These are phyloP conservation scores for Darevskia nairensis DNA, from an alignment of 2,797 vertebrate species.

Conservation along the genomic window DNA sequence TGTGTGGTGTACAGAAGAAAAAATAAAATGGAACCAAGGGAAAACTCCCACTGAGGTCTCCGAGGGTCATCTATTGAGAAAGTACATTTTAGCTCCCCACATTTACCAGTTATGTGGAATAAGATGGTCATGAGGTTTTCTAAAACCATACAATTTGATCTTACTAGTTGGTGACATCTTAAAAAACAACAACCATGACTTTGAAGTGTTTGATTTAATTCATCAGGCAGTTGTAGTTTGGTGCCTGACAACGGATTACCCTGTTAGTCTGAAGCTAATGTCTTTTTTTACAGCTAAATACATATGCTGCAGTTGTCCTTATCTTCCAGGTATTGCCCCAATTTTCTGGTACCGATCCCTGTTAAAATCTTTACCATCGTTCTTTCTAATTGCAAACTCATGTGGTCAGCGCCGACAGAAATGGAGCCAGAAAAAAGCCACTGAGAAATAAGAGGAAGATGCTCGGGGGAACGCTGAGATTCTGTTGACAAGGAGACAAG, in stretches of 20 bases:
- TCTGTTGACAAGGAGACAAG: neutral
- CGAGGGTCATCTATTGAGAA: slow-evolving; percentile 47
- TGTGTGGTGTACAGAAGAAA: neutral
- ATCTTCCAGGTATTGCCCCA: neutral
- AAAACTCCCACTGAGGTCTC: slow-evolving; percentile 47
- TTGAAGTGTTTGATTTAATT: slow-evolving; percentile 44
- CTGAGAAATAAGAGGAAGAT: neutral
- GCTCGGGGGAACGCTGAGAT: neutral
- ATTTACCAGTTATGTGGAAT: slow-evolving; percentile 35
- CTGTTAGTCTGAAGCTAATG: neutral
- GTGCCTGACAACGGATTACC: neutral
- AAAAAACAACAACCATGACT: slow-evolving; percentile 7
- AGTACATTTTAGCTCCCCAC: slow-evolving; percentile 51
- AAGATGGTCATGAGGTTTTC: slow-evolving; percentile 8
- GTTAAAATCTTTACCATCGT: neutral
- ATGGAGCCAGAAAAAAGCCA: neutral
- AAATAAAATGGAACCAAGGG: slow-evolving; percentile 12
- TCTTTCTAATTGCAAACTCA: neutral
- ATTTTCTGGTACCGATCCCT: neutral
- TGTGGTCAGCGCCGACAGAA: no score
- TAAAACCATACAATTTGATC: slow-evolving; percentile 58
- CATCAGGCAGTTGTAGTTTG: neutral
- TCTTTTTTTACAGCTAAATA: neutral
- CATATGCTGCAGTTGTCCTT: neutral
- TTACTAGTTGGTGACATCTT: slow-evolving; percentile 42